Conservation (phyloP, 2,113 vertebrate species). For the Cebidichthys violaceus region DNA sequence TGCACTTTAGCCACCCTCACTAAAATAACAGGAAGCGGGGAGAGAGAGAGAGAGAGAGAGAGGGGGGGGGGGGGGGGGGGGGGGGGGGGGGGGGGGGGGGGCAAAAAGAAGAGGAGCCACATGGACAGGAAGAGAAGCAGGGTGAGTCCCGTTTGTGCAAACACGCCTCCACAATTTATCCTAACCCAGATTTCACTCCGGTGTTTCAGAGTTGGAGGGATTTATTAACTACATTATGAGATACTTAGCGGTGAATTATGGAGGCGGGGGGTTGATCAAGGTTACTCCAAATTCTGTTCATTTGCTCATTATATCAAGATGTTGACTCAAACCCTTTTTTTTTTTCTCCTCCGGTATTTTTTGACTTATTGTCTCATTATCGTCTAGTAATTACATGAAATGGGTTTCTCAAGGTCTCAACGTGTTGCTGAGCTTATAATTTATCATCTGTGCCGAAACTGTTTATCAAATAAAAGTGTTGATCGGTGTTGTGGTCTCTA, state of each 20-base stretch:
- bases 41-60: not conserved
- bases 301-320: constrained; percentile 19
- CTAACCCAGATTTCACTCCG: not conserved
- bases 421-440: not conserved
- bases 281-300: not conserved
- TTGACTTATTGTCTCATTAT: constrained; percentile 35
- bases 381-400: constrained; percentile 14
- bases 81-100: not conserved
- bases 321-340: not conserved
- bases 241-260: not conserved
- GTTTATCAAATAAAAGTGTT: not conserved
- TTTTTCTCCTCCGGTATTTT: not conserved
- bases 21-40: constrained; percentile 63
- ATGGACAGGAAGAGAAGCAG: constrained; percentile 30
- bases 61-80: not conserved
- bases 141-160: constrained; percentile 4
- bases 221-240: not conserved
- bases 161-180: not conserved
- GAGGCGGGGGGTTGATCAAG: not conserved
- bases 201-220: not conserved
- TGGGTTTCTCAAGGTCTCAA: constrained; percentile 20
- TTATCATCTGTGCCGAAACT: too few species aligned
- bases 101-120: not conserved
- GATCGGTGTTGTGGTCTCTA: not conserved
- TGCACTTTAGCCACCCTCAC: constrained; percentile 51